Conservation (phyloP, 2,888 invertebrate genomes). For the Blastobasis lacticolella region DNA sequence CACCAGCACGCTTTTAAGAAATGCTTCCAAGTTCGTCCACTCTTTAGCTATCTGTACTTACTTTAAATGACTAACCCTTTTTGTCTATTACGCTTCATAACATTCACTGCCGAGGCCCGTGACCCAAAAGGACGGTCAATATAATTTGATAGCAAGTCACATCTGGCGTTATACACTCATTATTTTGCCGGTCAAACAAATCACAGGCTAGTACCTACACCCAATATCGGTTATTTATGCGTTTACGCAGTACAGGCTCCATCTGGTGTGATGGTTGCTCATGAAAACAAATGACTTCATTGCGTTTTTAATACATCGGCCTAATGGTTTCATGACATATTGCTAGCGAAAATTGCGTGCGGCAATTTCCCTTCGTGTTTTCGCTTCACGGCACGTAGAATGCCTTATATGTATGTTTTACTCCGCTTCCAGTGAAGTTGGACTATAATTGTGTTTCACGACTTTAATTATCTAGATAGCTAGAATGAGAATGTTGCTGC, state of each 20-base stretch:
- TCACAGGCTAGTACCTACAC: background rate
- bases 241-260: background rate
- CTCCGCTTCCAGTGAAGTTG: background rate
- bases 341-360: background rate
- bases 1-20: too few species aligned
- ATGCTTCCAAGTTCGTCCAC: too few species aligned
- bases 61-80: too few species aligned
- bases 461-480: background rate
- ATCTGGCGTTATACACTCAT: conserved; percentile 7
- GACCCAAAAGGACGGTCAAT: background rate
- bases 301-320: background rate
- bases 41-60: too few species aligned
- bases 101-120: too few species aligned
- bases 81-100: too few species aligned
- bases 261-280: conserved; percentile 1
- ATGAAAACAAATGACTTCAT: conserved; percentile 7
- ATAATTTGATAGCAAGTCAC: conserved; percentile 4
- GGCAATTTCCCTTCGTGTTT: background rate
- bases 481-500: too few species aligned
- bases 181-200: background rate
- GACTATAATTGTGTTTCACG: background rate
- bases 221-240: background rate
- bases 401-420: background rate
- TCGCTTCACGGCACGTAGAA: background rate
- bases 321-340: background rate